phyloP scores from a whole-genome alignment of 2,888 invertebrate species.

The Drosophila austrosaltans region DNA sequence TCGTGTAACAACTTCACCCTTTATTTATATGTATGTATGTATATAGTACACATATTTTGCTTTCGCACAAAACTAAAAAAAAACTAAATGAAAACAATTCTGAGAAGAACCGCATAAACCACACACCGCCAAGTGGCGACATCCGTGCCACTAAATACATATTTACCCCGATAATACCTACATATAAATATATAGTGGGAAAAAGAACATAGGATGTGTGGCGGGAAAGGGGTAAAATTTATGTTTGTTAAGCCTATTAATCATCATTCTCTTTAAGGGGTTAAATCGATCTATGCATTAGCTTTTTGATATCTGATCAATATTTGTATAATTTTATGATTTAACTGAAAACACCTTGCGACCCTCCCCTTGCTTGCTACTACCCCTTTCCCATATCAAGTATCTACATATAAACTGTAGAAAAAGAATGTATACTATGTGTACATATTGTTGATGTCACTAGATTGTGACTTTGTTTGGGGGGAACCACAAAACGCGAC shows the following conservation, averaged over 20 bases:
- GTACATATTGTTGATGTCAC: background rate
- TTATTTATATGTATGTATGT: background rate
- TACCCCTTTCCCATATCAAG: background rate
- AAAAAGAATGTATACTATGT: background rate
- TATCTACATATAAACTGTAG: background rate
- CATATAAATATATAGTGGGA: background rate
- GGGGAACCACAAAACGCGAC: background rate
- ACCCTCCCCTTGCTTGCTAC: background rate
- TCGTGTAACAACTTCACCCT: conserved; percentile 18
- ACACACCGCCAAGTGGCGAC: conserved; percentile 43
- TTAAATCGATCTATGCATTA: background rate
- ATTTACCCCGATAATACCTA: conserved; percentile 18
- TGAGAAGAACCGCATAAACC: conserved; percentile 43
- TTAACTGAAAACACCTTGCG: conserved; percentile 20
- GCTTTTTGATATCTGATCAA: conserved; percentile 1
- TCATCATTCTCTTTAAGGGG: background rate
- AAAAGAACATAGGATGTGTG: background rate
- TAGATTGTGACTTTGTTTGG: background rate
- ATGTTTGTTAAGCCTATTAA: conserved; percentile 9
- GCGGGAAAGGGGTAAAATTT: background rate
- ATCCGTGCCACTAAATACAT: conserved; percentile 17
- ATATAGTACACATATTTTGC: background rate
- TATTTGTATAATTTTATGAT: conserved; percentile 18
- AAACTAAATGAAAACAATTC: conserved; percentile 19
- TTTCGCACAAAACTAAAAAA: background rate